Conservation (phyloP, 1,140 invertebrate species). For the Listronotus bonariensis region DNA sequence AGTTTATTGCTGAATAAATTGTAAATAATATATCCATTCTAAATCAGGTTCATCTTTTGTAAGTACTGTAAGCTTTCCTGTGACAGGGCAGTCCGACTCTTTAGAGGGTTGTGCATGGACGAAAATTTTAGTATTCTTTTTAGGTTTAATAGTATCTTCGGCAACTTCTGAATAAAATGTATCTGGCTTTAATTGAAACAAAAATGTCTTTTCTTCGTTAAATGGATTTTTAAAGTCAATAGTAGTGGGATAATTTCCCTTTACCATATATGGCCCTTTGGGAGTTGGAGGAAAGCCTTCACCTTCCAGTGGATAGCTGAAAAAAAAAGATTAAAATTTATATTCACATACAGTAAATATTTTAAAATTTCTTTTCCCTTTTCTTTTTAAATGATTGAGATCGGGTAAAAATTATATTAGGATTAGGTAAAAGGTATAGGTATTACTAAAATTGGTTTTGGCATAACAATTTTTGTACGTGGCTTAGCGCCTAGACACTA, state of each 20-base stretch:
- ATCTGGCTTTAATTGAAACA: conserved; percentile 32
- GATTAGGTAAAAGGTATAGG: too few relatives aligned
- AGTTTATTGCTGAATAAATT: background rate
- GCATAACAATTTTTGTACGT: too few relatives aligned
- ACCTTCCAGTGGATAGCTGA: conserved; percentile 43
- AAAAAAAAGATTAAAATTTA: conserved; percentile 34
- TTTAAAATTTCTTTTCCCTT: too few relatives aligned
- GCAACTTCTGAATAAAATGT: conserved; percentile 33
- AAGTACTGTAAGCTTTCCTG: conserved; percentile 39
- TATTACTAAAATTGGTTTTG: too few relatives aligned
- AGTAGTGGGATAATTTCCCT: conserved; percentile 4
- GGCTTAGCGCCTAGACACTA: too few relatives aligned
- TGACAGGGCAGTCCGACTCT: conserved; percentile 28
- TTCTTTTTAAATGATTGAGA: background rate
- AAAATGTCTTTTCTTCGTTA: conserved; percentile 33
- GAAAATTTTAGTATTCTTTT: conserved; percentile 27
- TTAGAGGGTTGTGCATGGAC: conserved; percentile 13
- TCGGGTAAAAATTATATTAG: background rate
- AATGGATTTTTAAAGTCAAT: conserved; percentile 45
- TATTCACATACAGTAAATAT: conserved; percentile 7
- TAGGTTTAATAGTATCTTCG: conserved; percentile 29
- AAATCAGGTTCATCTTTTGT: conserved; percentile 18
- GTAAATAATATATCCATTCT: conserved; percentile 41
- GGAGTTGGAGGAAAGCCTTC: conserved; percentile 41
- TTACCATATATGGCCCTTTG: conserved; percentile 43